phyloP scores from a whole-genome alignment of 2,888 invertebrate genomes.

The Andricus curvator region DNA sequence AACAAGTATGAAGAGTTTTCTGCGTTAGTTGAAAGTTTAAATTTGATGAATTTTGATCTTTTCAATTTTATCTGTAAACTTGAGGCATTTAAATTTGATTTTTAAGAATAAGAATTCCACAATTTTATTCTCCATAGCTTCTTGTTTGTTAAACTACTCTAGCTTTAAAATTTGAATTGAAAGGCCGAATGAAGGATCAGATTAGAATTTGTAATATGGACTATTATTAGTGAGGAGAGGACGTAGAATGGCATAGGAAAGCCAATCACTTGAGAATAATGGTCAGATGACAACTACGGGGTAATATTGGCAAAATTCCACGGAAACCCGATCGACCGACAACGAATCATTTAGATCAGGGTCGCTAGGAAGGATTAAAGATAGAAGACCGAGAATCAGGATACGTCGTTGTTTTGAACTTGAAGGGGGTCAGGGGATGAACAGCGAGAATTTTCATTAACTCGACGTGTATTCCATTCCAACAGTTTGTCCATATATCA shows the following conservation, averaged over 20 bases:
- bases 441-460: slow-evolving; percentile 10
- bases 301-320: neutral
- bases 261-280: neutral
- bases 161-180: neutral
- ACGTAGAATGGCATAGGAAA: neutral
- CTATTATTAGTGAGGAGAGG: neutral
- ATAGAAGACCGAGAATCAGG: neutral
- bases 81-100: too few relatives aligned
- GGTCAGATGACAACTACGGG: neutral
- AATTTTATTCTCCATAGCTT: neutral
- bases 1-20: neutral
- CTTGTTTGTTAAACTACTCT: neutral
- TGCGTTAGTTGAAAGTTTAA: neutral
- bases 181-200: neutral
- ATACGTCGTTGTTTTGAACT: slow-evolving; percentile 11
- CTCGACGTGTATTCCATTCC: neutral
- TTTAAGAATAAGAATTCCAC: neutral
- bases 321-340: neutral
- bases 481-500: neutral
- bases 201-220: neutral
- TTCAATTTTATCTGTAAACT: too few relatives aligned
- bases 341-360: neutral
- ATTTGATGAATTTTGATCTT: too few relatives aligned
- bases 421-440: neutral
- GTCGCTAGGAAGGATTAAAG: slow-evolving; percentile 1